These are phyloP conservation scores for Salvelinus fontinalis DNA, from an alignment of 2,113 vertebrate genomes.

Conservation along the genomic window DNA sequence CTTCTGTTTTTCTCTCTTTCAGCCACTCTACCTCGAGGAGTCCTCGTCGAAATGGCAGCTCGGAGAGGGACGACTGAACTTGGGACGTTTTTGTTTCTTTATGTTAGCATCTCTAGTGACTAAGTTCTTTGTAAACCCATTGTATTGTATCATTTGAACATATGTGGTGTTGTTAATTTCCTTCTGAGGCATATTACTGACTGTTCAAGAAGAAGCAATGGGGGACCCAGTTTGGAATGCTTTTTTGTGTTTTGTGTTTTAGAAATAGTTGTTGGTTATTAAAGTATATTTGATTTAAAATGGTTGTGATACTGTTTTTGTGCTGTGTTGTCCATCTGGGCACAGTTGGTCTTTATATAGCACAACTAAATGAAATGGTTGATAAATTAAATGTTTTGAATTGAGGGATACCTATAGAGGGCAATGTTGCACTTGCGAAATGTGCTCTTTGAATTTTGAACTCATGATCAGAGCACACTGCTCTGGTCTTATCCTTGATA, in stretches of 20 bases:
- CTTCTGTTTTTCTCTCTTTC: conserved; percentile 45
- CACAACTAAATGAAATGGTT: neutral
- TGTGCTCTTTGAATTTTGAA: neutral
- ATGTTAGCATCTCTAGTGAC: neutral
- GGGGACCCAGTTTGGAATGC: neutral
- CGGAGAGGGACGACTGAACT: conserved; percentile 83
- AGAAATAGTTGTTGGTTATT: neutral
- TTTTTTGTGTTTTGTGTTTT: neutral
- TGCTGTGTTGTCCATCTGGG: too few relatives aligned
- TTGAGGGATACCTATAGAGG: neutral
- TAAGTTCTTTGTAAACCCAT: neutral
- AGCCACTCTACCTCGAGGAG: conserved; percentile 84
- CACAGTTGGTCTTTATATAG: neutral
- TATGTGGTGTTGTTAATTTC: too few relatives aligned
- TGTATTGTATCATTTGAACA: neutral
- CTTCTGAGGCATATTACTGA: too few relatives aligned
- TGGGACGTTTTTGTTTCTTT: conserved; percentile 6
- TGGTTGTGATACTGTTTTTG: neutral
- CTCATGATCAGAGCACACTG: too few relatives aligned
- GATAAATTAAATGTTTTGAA: too few relatives aligned
- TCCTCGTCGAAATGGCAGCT: conserved; percentile 81
- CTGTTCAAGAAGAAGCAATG: too few relatives aligned
- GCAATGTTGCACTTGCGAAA: conserved; percentile 2
- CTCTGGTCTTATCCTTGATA: too few relatives aligned
- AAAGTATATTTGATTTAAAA: neutral